Conservation (phyloP, 2,888 invertebrate genomes). For the Melieria picta region DNA sequence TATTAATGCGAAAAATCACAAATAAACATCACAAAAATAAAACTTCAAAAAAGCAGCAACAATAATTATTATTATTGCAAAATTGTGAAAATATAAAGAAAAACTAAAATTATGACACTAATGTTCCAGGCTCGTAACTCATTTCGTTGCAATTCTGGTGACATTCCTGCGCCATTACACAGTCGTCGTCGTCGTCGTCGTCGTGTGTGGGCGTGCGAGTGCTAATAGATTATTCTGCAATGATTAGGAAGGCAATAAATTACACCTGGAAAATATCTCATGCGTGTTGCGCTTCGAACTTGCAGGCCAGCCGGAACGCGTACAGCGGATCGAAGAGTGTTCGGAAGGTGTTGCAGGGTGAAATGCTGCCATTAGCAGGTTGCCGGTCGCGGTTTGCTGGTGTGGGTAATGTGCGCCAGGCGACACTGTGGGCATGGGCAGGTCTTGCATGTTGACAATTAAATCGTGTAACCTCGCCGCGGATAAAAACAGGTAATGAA, state of each 20-base stretch:
- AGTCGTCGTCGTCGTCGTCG: too few relatives aligned
- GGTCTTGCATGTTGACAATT: slow-evolving; percentile 37
- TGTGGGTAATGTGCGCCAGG: too few relatives aligned
- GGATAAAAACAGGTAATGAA: slow-evolving; percentile 36
- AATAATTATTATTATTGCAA: slow-evolving; percentile 47
- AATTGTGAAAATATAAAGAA: not conserved
- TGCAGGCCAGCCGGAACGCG: too few relatives aligned
- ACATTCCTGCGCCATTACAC: too few relatives aligned
- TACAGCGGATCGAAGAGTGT: too few relatives aligned
- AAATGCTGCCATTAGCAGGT: slow-evolving; percentile 32
- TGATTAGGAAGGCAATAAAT: slow-evolving; percentile 64
- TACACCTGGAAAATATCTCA: slow-evolving; percentile 63
- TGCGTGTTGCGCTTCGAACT: slow-evolving; percentile 51
- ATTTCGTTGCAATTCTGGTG: slow-evolving; percentile 33
- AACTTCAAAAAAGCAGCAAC: slow-evolving; percentile 50
- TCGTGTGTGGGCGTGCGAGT: slow-evolving; percentile 23
- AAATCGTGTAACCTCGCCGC: slow-evolving; percentile 38
- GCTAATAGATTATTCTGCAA: slow-evolving; percentile 64
- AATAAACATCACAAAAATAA: slow-evolving; percentile 26
- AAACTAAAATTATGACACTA: slow-evolving; percentile 41
- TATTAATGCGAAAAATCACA: not conserved
- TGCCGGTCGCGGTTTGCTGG: not conserved
- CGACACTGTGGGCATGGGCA: not conserved
- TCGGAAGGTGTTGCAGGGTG: slow-evolving; percentile 33
- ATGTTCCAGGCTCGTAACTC: slow-evolving; percentile 41